Conservation (phyloP, 2,113 vertebrate species). For the Crotalus helleri region DNA sequence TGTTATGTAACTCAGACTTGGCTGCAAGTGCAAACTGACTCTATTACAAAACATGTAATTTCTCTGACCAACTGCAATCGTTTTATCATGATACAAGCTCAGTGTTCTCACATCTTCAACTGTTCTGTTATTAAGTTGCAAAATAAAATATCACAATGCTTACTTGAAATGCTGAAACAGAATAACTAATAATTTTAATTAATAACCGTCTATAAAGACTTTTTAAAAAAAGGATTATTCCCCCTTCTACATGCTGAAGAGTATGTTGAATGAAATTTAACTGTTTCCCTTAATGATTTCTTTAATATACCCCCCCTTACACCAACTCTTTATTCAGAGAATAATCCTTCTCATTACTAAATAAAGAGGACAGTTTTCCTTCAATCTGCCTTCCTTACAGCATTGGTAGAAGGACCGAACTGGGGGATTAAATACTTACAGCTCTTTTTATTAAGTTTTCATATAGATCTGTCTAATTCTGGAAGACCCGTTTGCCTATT, state of each 20-base stretch:
- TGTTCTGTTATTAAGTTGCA: background rate
- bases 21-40: background rate
- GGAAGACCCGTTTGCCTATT: background rate
- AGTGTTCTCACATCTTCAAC: background rate
- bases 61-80: background rate
- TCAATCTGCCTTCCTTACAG: background rate
- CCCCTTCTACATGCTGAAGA: background rate
- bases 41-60: background rate
- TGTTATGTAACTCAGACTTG: slow-evolving; percentile 7
- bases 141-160: background rate
- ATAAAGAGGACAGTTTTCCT: background rate
- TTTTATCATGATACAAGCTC: background rate
- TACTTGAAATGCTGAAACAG: background rate
- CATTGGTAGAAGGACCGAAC: background rate
- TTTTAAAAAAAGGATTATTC: background rate
- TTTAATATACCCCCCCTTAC: background rate
- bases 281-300: background rate
- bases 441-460: background rate
- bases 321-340: background rate
- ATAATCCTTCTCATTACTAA: slow-evolving; percentile 5
- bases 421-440: background rate
- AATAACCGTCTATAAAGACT: background rate
- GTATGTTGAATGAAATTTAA: background rate
- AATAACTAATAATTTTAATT: background rate
- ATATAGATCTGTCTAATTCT: background rate